Evolutionary conservation across 1,140 invertebrate species (phyloP).

Genomic region (Copidosoma floridanum): DNA sequence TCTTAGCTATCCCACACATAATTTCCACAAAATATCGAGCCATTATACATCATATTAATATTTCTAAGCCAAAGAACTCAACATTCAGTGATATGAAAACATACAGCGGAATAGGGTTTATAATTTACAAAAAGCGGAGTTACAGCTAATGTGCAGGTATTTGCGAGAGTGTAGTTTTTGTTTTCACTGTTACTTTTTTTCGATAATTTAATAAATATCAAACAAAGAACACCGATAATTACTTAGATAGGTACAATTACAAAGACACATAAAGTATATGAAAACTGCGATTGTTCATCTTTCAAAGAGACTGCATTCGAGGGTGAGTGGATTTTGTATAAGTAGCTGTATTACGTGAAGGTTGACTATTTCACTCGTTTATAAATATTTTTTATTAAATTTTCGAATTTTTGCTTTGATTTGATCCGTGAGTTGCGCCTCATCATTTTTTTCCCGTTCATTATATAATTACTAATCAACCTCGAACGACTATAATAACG

Average conservation of each 20-base stretch:
- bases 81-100: too few relatives aligned
- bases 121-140: background rate
- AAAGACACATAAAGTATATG: slow-evolving; percentile 18
- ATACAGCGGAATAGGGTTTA: too few relatives aligned
- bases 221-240: slow-evolving; percentile 21
- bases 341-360: slow-evolving; percentile 3
- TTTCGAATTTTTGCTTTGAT: slow-evolving; percentile 1
- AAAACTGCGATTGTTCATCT: slow-evolving; percentile 8
- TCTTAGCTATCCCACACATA: slow-evolving; percentile 7
- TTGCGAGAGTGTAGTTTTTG: slow-evolving; percentile 12
- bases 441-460: background rate
- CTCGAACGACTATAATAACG: too few relatives aligned
- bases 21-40: too few relatives aligned
- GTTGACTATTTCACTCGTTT: slow-evolving; percentile 3
- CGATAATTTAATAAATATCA: slow-evolving; percentile 26
- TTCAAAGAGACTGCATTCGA: slow-evolving; percentile 15
- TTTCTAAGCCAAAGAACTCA: too few relatives aligned
- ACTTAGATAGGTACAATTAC: slow-evolving; percentile 18
- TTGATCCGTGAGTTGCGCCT: too few relatives aligned
- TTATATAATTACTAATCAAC: slow-evolving; percentile 13
- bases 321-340: slow-evolving; percentile 3
- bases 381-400: background rate
- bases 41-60: too few relatives aligned
- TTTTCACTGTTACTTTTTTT: too few relatives aligned
- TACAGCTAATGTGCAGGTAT: slow-evolving; percentile 4